phyloP scores from a whole-genome alignment of 2,113 vertebrate species.

The Mus spicilegus region DNA sequence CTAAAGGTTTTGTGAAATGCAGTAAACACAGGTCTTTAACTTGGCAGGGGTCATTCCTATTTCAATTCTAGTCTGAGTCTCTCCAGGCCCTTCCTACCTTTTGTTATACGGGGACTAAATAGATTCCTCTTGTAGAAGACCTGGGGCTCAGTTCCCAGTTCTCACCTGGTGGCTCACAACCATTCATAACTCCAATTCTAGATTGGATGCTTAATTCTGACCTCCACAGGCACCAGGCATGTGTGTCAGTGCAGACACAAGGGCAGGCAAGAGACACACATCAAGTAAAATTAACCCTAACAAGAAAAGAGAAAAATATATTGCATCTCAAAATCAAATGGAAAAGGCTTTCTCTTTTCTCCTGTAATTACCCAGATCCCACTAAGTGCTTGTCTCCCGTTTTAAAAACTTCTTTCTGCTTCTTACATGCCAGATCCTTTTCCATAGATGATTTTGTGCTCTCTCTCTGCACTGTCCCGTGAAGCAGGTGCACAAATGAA shows the following conservation, averaged over 20 bases:
- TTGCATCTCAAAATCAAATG: background rate
- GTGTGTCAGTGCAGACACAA: too few species aligned
- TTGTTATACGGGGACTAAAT: background rate
- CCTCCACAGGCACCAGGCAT: background rate
- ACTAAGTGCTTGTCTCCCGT: background rate
- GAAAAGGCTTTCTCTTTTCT: conserved; percentile 15
- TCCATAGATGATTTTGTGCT: background rate
- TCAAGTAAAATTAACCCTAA: background rate
- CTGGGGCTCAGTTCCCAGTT: background rate
- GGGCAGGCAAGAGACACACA: background rate
- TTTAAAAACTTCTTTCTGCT: background rate
- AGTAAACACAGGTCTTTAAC: background rate
- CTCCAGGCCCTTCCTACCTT: background rate
- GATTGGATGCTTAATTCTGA: background rate
- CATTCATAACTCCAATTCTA: background rate
- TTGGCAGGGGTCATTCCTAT: background rate
- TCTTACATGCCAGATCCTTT: background rate
- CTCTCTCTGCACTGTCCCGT: background rate
- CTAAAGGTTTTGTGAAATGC: background rate
- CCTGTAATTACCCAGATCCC: background rate
- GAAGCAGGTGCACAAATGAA: background rate
- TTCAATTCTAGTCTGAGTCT: background rate
- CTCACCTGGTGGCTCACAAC: background rate
- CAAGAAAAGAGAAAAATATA: background rate
- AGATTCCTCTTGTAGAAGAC: background rate